Conservation (phyloP, 2,888 invertebrate species). For the Trileptium ribeirensis region DNA sequence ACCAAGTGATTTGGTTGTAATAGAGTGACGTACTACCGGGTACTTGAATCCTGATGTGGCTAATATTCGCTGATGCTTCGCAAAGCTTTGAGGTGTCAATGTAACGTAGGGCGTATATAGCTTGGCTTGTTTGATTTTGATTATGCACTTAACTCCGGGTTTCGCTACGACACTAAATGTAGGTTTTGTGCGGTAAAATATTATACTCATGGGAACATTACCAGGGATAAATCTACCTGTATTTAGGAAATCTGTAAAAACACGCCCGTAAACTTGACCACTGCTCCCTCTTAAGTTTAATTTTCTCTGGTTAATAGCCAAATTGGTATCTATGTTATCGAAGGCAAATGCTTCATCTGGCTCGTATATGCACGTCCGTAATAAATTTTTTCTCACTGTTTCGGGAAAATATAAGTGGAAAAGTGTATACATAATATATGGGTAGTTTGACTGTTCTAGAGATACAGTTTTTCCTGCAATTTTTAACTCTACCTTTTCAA, state of each 20-base stretch:
- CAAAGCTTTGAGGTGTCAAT: neutral
- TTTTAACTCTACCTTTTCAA: neutral
- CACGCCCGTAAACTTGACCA: neutral
- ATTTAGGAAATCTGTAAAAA: neutral
- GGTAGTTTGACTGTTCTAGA: neutral
- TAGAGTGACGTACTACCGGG: neutral
- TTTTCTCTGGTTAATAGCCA: neutral
- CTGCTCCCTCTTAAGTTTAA: neutral
- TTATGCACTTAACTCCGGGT: neutral
- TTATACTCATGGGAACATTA: neutral
- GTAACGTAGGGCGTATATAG: neutral
- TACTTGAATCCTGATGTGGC: neutral
- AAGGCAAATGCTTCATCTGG: neutral
- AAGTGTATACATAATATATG: neutral
- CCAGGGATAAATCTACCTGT: neutral
- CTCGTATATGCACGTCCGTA: neutral
- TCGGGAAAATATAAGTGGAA: neutral
- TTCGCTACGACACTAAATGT: neutral
- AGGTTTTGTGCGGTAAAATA: neutral
- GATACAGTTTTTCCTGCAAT: neutral
- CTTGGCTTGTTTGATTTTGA: neutral
- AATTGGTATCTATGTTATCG: neutral
- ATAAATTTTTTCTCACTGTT: neutral
- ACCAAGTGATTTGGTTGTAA: neutral
- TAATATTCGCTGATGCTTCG: neutral